These are phyloP conservation scores for Ametastegia equiseti DNA, from an alignment of 2,888 invertebrate species.

Conservation along the genomic window DNA sequence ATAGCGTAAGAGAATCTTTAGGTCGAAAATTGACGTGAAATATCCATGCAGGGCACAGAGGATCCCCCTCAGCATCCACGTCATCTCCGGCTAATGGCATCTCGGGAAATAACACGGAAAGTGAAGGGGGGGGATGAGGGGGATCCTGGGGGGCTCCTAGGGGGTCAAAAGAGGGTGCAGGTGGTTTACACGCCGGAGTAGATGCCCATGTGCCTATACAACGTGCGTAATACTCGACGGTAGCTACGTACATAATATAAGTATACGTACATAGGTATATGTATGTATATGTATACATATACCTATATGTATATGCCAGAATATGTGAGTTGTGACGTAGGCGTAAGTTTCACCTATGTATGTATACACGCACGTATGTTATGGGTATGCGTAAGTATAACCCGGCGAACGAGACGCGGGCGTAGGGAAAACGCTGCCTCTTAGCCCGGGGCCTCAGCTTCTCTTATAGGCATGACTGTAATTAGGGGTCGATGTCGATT, in stretches of 20 bases:
- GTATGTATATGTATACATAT: not conserved
- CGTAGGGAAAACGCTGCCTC: conserved; percentile 10
- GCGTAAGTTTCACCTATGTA: not conserved
- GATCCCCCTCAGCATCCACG: conserved; percentile 8
- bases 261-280: no score
- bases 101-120: conserved; percentile 44
- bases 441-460: conserved; percentile 20
- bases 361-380: not conserved
- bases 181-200: conserved; percentile 13
- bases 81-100: conserved; percentile 45
- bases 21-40: not conserved
- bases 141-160: no score
- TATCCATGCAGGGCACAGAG: not conserved
- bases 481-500: conserved; percentile 43
- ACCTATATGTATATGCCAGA: not conserved
- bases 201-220: not conserved
- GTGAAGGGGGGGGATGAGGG: conserved; percentile 6
- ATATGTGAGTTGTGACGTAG: no score
- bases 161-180: conserved; percentile 49
- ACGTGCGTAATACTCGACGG: not conserved
- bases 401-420: not conserved
- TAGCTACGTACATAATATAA: no score
- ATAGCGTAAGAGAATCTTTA: not conserved
- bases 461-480: conserved; percentile 25
- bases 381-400: no score